Base-by-base conservation (phyloP, 2,888 invertebrate species). In the Tetrapedia diversipes region DNA sequence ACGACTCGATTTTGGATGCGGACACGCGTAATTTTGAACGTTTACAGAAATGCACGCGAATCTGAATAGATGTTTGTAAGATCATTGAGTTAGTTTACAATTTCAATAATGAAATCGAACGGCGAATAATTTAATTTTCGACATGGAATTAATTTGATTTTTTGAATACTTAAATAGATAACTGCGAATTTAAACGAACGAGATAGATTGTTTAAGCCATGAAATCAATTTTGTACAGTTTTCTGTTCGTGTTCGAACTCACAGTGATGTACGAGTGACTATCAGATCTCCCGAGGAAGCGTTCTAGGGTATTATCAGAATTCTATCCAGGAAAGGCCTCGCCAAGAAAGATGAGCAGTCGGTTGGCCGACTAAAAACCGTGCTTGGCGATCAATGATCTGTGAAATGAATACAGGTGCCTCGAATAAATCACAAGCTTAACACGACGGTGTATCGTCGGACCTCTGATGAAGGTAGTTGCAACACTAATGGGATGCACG, bases 321-420 rank as follows among this genome's bases (percentile, higher is more conserved):
- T 63, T 51, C 63, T 37, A 37, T 37, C 47, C 49, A 11, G 37
- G 14, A 39, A 37, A 37, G 45, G 49, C 11, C 6, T 61, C 34
- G 61, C 34, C 49, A 27, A 49, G 61, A 63, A 49, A 19, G 37
- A 63, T 19, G 63, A 51, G 63, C 37, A 63, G 49, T n/a, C 34
- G 11, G 24, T 24, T 11, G 63, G 37, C 27, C 49, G 63, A n/a
- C 19, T 63, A 37, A 49, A 63, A 63, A 63, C 63, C 49, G 49
- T 63, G 27, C 27, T 51, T 37, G 63, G 49, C 63, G 63, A 63
- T 63, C 63, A 63, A 63, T 63, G 63, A 39, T 63, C 63, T 63
- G 63, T 63, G 63, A 63, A 51, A 63, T 51, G 63, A 63, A 63
- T 63, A 63, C 63, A 63, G 63, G 63, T 63, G 63, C 63, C 37